phyloP scores from a whole-genome alignment of 2,797 vertebrate genomes.

The Discoglossus pictus region DNA sequence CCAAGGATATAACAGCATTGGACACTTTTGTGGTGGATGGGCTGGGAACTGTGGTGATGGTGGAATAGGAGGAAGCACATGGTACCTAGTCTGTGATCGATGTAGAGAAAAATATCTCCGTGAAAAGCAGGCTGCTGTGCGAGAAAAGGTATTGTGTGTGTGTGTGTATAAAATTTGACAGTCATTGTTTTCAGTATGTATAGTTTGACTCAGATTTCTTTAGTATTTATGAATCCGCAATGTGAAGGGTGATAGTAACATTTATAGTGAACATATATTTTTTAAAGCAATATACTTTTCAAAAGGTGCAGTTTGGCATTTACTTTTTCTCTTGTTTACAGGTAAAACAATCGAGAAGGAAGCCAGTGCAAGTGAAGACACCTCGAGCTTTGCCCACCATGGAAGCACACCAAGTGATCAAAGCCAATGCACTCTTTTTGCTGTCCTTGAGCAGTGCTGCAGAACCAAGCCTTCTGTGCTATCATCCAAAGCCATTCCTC shows the following conservation, averaged over 20 bases:
- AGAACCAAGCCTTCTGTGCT: conserved; percentile 91
- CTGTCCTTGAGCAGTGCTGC: conserved; percentile 96
- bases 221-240: too few relatives aligned
- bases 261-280: too few relatives aligned
- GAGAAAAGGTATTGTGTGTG: conserved; percentile 99
- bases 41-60: conserved; percentile 98
- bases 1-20: conserved; percentile 98
- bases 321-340: conserved; percentile 55
- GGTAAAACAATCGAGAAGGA: conserved; percentile 96
- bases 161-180: too few relatives aligned
- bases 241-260: too few relatives aligned
- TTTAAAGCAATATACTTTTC: too few relatives aligned
- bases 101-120: conserved; percentile 97
- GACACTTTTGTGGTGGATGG: conserved; percentile 98
- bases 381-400: conserved; percentile 94
- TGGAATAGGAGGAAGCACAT: conserved; percentile 97
- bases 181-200: too few relatives aligned
- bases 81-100: conserved; percentile 97
- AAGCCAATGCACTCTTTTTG: conserved; percentile 93
- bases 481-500: conserved; percentile 88
- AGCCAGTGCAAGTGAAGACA: conserved; percentile 95
- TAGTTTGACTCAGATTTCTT: too few relatives aligned
- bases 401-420: conserved; percentile 99
- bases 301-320: too few relatives aligned
- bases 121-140: conserved; percentile 94